These are phyloP conservation scores for Drosophila incognita DNA, from an alignment of 2,888 invertebrate species.

Conservation along the genomic window DNA sequence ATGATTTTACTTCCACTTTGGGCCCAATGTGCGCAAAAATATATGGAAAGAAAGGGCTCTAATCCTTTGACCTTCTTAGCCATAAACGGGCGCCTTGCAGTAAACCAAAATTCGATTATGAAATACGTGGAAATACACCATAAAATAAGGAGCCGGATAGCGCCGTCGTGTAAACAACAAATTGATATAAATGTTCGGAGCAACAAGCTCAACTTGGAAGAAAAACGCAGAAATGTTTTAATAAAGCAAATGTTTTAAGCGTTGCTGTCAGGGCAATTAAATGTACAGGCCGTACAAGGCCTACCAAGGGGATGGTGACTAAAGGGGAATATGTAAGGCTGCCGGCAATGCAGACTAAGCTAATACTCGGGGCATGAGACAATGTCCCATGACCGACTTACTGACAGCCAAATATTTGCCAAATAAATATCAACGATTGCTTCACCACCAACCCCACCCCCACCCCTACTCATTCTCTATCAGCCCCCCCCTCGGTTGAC, in stretches of 20 bases:
- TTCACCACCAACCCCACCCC: background rate
- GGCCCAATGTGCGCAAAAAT: conserved; percentile 29
- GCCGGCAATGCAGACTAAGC: conserved; percentile 41
- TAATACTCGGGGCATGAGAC: conserved; percentile 64
- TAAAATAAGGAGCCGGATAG: conserved; percentile 28
- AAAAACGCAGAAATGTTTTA: conserved; percentile 42
- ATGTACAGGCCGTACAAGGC: conserved; percentile 24
- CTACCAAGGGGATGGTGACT: background rate
- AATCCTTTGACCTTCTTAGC: conserved; percentile 52
- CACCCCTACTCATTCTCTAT: background rate
- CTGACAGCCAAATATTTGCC: conserved; percentile 73
- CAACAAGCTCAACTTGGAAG: conserved; percentile 6
- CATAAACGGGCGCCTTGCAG: conserved; percentile 39
- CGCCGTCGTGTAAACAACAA: conserved; percentile 53
- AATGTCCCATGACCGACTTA: conserved; percentile 53
- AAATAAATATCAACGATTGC: conserved; percentile 70
- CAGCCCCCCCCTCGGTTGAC: background rate
- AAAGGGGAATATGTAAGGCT: conserved; percentile 7
- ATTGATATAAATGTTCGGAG: conserved; percentile 53
- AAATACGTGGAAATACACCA: conserved; percentile 41
- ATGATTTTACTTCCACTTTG: background rate
- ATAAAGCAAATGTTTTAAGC: conserved; percentile 55
- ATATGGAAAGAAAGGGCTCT: conserved; percentile 42
- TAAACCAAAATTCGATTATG: conserved; percentile 65
- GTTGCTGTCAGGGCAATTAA: conserved; percentile 61